Conservation (phyloP, 2,797 vertebrate species). For the Mus spretus region DNA sequence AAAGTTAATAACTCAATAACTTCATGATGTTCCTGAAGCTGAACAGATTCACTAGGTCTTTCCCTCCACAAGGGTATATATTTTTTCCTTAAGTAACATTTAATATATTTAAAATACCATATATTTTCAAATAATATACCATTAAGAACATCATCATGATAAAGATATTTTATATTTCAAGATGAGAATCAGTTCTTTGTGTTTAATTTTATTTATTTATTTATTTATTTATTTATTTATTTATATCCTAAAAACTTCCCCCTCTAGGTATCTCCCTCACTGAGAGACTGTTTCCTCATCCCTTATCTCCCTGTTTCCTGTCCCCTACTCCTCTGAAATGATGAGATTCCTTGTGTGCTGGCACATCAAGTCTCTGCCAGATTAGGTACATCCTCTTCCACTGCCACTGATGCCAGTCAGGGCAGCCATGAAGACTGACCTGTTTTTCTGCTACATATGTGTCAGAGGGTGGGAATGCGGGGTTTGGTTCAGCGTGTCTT, state of each 20-base stretch:
- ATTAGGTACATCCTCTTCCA: not conserved
- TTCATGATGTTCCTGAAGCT: not conserved
- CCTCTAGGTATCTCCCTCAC: not conserved
- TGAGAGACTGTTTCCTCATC: not conserved
- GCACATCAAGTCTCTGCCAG: not conserved
- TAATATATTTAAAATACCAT: not conserved
- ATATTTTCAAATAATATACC: slow-evolving; percentile 2
- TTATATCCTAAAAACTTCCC: not conserved
- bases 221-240: not conserved
- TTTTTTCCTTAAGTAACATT: not conserved
- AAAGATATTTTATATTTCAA: not conserved
- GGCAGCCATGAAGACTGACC: not conserved
- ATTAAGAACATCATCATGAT: slow-evolving; percentile 3
- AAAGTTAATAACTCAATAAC: not conserved
- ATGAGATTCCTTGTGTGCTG: not conserved
- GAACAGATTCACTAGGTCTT: not conserved
- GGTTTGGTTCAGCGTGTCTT: not conserved
- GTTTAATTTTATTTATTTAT: not conserved
- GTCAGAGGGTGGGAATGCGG: not conserved
- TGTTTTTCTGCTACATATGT: not conserved
- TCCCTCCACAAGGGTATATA: not conserved
- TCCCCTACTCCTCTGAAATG: not conserved
- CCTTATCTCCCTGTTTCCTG: rapidly evolving
- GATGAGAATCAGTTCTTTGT: slow-evolving; percentile 42
- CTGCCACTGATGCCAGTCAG: not conserved